Conservation (phyloP, 1,140 invertebrate species). For the Drosophila micromelanica region DNA sequence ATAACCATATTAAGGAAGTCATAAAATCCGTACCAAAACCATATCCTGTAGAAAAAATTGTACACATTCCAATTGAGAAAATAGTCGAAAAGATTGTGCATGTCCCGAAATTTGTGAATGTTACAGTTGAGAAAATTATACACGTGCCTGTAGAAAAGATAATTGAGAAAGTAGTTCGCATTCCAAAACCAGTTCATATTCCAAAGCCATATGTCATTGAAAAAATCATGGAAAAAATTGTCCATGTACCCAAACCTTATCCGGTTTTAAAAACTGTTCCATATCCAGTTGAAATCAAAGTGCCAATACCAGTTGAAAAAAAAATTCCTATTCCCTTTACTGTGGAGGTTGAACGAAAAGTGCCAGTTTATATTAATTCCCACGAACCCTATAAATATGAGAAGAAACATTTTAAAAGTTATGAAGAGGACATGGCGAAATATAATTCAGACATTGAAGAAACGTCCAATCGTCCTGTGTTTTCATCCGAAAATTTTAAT, state of each 20-base stretch:
- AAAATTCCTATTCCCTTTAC: conserved; percentile 85
- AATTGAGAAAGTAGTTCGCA: conserved; percentile 79
- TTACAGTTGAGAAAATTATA: conserved; percentile 85
- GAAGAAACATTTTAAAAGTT: conserved; percentile 30
- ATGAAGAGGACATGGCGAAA: conserved; percentile 34
- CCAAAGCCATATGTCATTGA: conserved; percentile 60
- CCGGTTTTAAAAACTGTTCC: conserved; percentile 86
- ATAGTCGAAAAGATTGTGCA: conserved; percentile 77
- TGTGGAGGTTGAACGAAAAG: conserved; percentile 86
- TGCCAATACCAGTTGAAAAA: conserved; percentile 85
- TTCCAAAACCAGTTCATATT: conserved; percentile 75
- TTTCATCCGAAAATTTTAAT: conserved; percentile 14
- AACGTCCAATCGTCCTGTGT: conserved; percentile 8
- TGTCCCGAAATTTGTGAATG: conserved; percentile 63
- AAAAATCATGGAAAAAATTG: conserved; percentile 63
- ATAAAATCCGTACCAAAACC: conserved; percentile 85
- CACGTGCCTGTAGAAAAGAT: conserved; percentile 87
- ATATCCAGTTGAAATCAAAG: conserved; percentile 85
- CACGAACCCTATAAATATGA: conserved; percentile 67
- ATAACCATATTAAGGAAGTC: conserved; percentile 86
- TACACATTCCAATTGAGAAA: conserved; percentile 82
- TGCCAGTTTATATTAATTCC: conserved; percentile 78
- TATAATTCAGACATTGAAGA: conserved; percentile 29
- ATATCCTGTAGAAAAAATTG: conserved; percentile 85
- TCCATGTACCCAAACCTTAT: conserved; percentile 85